Conservation (phyloP, 2,888 invertebrate species). For the Harpalus rufipes region DNA sequence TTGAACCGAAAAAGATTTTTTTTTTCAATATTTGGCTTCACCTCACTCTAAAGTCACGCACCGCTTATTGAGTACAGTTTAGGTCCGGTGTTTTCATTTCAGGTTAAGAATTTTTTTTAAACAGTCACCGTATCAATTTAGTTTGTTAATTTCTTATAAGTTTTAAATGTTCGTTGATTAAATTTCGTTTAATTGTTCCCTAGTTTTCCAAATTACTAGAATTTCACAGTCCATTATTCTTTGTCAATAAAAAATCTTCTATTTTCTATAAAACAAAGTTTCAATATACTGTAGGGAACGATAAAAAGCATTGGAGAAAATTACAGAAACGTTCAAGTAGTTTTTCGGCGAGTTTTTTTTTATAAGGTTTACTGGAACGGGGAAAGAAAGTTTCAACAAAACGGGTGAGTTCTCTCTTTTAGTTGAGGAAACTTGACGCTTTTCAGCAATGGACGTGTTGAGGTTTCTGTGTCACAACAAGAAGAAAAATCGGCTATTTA, state of each 20-base stretch:
- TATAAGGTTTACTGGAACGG: slow-evolving; percentile 33
- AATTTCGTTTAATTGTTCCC: slow-evolving; percentile 7
- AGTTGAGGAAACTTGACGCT: slow-evolving; percentile 12
- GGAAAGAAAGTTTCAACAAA: slow-evolving; percentile 27
- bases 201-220: not conserved
- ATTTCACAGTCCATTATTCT: slow-evolving; percentile 18
- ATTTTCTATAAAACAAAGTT: slow-evolving; percentile 53
- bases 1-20: no score
- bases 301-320: slow-evolving; percentile 51
- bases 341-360: slow-evolving; percentile 31
- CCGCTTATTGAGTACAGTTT: no score
- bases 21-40: no score
- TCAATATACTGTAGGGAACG: slow-evolving; percentile 48
- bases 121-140: no score
- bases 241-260: slow-evolving; percentile 11
- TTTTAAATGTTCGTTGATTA: not conserved
- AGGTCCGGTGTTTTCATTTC: no score
- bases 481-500: not conserved
- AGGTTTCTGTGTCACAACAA: slow-evolving; percentile 27
- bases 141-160: no score
- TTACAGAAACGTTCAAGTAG: slow-evolving; percentile 53
- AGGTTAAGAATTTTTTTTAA: no score
- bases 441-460: slow-evolving; percentile 37
- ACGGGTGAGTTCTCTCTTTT: slow-evolving; percentile 19
- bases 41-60: no score